A percentile compares a stretch with the other conserved stretches of the same genome.
Conservation (phyloP, 2,797 vertebrate species). For the Nannoperca australis region DNA sequence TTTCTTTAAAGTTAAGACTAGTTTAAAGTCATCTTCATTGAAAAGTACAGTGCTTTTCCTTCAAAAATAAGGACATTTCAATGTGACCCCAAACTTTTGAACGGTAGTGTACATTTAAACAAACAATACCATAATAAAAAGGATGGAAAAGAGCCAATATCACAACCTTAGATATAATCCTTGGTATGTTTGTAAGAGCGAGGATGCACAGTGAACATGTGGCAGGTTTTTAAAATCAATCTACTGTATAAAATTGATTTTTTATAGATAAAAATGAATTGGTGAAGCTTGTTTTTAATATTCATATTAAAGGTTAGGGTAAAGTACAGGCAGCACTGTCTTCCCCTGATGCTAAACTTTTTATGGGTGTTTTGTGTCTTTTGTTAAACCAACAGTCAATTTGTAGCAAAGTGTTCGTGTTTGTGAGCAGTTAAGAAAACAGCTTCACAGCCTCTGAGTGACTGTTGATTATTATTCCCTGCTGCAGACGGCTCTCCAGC, state of each 20-base stretch:
- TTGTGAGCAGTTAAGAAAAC: conserved; percentile 9
- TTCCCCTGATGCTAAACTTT: not conserved
- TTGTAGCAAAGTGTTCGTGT: conserved; percentile 4
- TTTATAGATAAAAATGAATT: not conserved
- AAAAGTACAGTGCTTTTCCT: no score
- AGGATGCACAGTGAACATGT: not conserved
- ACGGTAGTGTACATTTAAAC: no score
- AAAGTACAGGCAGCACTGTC: not conserved
- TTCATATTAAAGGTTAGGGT: not conserved
- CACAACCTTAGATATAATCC: not conserved
- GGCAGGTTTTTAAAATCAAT: no score
- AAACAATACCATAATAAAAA: not conserved
- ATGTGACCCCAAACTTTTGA: no score
- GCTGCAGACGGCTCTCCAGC: conserved; percentile 40
- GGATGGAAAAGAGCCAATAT: not conserved
- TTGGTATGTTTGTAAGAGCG: not conserved
- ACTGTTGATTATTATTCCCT: conserved; percentile 52
- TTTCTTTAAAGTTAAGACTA: no score
- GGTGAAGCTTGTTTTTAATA: not conserved
- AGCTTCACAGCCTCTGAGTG: not conserved
- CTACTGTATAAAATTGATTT: no score
- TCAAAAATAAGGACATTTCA: no score
- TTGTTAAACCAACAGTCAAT: conserved; percentile 33
- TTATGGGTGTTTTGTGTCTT: conserved; percentile 9
- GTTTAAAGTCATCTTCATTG: no score